Evolutionary conservation across 2,888 invertebrate species (phyloP), one percentile per base, ranked within the genome.

Genomic region (Piscicola geometra): DNA sequence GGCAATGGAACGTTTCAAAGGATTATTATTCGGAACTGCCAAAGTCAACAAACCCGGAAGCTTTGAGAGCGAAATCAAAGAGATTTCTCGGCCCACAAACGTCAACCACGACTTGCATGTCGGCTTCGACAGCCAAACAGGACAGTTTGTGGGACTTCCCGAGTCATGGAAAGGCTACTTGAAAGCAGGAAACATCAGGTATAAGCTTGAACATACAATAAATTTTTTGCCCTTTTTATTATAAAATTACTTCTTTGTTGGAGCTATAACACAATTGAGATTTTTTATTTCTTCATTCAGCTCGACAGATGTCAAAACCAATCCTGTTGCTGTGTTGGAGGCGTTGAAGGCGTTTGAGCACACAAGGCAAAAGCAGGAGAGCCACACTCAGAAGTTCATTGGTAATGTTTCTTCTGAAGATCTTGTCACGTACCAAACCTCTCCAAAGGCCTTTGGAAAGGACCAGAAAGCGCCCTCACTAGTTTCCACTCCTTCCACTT

Each of bases 271-370:
- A n/a, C n/a, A n/a, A n/a, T n/a, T 12, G 32, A 30, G 5, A 41
- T 35, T 47, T 9, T 35, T 12, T 70, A 25, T 52, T 71, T 76
- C n/a, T n/a, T n/a, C n/a, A n/a, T n/a, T 47, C 76, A 79, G 79
- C 70, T 72, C 76, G 81, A 91, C 90, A 86, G 99, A 99, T 84
- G 98, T 98, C 87, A 96, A 97, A 89, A 95, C 95, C 86, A 98
- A 99, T 88, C 99, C 99, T 1, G 98, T 98, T 87, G 99, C 99
- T 75, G 98, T 99, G 76, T 88, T 99, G 80, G 98, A 99, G 88
- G 98, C 98, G 75, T 90, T 99, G 71, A 83, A 84, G 76, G 84
- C 83, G 78, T 84, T 84, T 77, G 84, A 84, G 77, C 80, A 81
- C 66, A 83, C 83, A 12, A 81, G 81, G 74, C 84, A 84, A 78